Conservation (phyloP, 1,140 invertebrate species). For the Lerema accius region DNA sequence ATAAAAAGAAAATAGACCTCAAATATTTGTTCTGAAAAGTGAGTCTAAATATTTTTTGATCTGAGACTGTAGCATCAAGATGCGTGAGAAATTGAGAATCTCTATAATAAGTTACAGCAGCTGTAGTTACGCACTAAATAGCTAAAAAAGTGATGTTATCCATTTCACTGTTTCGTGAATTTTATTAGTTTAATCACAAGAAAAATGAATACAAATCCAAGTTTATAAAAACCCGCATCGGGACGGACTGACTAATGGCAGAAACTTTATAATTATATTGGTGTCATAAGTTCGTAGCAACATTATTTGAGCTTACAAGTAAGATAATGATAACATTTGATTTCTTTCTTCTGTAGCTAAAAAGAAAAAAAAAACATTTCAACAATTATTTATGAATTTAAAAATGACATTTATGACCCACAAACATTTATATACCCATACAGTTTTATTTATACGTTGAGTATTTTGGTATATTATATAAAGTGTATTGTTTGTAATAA, state of each 20-base stretch:
- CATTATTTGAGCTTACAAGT: constrained; percentile 9
- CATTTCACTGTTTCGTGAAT: constrained; percentile 4
- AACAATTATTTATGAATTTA: neutral
- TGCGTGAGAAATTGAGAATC: too few species aligned
- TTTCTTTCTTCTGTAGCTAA: neutral
- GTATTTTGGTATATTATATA: constrained; percentile 3
- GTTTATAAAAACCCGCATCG: constrained; percentile 54
- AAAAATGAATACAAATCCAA: constrained; percentile 43
- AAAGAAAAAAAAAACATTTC: neutral
- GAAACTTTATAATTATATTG: constrained; percentile 55
- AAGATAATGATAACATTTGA: neutral
- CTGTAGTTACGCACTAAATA: too few species aligned
- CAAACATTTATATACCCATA: too few species aligned
- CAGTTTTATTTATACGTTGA: neutral
- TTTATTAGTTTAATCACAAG: constrained; percentile 25
- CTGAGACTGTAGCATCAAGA: too few species aligned
- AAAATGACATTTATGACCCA: too few species aligned
- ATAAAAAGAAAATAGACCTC: too few species aligned
- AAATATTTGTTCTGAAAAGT: too few species aligned
- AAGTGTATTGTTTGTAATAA: too few species aligned
- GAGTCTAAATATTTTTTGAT: neutral
- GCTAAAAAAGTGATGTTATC: too few species aligned
- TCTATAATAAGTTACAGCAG: too few species aligned
- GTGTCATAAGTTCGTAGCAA: constrained; percentile 60
- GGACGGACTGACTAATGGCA: constrained; percentile 72